Percentiles rank a stretch among this genome's conserved stretches.
These are phyloP conservation scores for Ranitomeya imitator DNA, from an alignment of 2,113 vertebrate genomes.

Conservation along the genomic window DNA sequence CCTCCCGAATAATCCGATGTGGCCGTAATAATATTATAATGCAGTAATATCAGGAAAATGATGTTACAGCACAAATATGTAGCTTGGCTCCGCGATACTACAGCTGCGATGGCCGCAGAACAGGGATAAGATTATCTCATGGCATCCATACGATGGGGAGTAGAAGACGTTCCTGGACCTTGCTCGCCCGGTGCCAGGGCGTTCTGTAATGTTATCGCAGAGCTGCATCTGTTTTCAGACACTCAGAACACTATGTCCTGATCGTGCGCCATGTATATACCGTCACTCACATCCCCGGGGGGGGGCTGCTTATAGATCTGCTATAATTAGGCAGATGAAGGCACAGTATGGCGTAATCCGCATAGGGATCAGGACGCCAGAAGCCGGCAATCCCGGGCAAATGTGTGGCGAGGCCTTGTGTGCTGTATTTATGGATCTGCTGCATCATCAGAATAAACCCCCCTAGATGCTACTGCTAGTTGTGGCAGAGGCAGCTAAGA, in stretches of 20 bases:
- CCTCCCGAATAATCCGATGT: background rate
- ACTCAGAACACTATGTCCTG: background rate
- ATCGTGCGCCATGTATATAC: background rate
- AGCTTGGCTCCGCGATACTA: conserved; percentile 1
- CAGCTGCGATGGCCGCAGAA: conserved; percentile 31
- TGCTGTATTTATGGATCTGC: too few species aligned
- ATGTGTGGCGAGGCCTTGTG: too few species aligned
- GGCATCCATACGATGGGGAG: conserved; percentile 32
- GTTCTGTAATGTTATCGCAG: background rate
- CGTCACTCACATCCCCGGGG: background rate
- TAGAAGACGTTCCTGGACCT: background rate
- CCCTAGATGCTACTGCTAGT: too few species aligned
- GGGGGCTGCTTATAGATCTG: background rate
- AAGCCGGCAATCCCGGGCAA: too few species aligned
- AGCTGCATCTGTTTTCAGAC: background rate
- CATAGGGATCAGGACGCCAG: too few species aligned
- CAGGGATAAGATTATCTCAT: conserved; percentile 35
- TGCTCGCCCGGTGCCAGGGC: background rate
- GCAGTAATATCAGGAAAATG: conserved; percentile 24
- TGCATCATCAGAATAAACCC: too few species aligned
- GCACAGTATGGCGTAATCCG: background rate
- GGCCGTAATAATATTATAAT: conserved; percentile 11
- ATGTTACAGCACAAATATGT: conserved; percentile 51
- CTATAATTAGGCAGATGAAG: background rate
- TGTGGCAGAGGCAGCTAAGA: too few species aligned